Evolutionary conservation across 2,797 vertebrate species (phyloP).

Genomic region (Mus caroli): DNA sequence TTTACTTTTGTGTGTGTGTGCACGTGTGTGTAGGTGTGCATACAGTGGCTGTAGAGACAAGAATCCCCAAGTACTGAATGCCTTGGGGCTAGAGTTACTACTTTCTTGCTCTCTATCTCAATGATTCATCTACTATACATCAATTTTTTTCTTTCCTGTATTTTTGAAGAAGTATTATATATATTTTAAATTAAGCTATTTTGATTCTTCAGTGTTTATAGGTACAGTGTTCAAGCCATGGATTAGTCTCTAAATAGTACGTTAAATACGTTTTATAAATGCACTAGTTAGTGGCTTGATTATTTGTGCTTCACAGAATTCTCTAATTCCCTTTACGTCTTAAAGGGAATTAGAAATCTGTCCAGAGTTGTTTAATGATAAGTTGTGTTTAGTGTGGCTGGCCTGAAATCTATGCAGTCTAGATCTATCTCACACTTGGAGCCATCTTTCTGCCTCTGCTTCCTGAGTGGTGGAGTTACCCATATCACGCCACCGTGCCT

Average conservation of each 20-base stretch:
- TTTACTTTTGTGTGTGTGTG: background rate
- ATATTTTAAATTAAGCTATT: conserved; percentile 20
- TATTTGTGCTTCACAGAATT: background rate
- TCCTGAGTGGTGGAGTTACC: too few species aligned
- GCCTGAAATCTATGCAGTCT: too few species aligned
- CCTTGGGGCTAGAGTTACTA: background rate
- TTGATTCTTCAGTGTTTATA: conserved; percentile 43
- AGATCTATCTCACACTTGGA: too few species aligned
- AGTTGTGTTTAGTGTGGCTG: too few species aligned
- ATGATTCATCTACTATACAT: background rate
- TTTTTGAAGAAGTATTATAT: background rate
- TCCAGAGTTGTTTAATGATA: conserved; percentile 6
- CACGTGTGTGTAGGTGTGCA: background rate
- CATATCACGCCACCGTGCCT: too few species aligned
- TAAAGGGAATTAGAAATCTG: background rate
- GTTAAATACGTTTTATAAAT: conserved; percentile 34
- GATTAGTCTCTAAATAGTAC: background rate
- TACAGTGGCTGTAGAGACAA: too few species aligned
- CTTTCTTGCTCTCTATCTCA: conserved; percentile 3
- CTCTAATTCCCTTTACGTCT: conserved; percentile 30
- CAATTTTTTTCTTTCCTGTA: conserved; percentile 25
- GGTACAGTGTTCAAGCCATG: background rate
- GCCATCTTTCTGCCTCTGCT: too few species aligned
- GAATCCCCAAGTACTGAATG: background rate
- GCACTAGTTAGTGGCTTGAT: conserved; percentile 27